phyloP scores from a whole-genome alignment of 2,797 vertebrate species.

The Acanthornis magna region DNA sequence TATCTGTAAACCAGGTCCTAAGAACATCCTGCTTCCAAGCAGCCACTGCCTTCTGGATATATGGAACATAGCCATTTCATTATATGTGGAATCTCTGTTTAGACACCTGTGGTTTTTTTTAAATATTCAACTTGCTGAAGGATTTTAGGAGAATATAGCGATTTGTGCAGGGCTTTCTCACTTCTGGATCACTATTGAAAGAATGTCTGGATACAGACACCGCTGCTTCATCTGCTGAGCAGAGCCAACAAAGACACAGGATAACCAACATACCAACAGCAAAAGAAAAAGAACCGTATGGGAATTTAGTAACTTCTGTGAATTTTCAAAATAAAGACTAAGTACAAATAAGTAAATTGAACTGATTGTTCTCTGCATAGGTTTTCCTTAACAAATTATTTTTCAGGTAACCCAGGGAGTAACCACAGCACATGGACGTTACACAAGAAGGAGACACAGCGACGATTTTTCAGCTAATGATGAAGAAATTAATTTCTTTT shows the following conservation, averaged over 20 bases:
- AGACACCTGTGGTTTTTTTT: background rate
- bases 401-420: background rate
- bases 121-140: background rate
- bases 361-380: background rate
- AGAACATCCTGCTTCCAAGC: background rate
- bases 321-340: background rate
- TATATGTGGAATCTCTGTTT: background rate
- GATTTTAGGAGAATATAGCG: background rate
- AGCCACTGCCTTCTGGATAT: background rate
- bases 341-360: background rate
- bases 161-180: background rate
- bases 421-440: background rate
- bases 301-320: background rate
- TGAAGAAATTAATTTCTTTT: background rate
- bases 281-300: background rate
- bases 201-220: background rate
- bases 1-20: background rate
- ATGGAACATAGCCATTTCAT: background rate
- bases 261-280: background rate
- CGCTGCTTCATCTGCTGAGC: background rate
- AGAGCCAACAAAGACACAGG: background rate
- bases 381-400: background rate
- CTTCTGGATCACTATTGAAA: background rate
- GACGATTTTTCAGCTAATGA: background rate
- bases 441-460: background rate